phyloP scores from a whole-genome alignment of 2,797 vertebrate genomes.

The Meda fulgida region DNA sequence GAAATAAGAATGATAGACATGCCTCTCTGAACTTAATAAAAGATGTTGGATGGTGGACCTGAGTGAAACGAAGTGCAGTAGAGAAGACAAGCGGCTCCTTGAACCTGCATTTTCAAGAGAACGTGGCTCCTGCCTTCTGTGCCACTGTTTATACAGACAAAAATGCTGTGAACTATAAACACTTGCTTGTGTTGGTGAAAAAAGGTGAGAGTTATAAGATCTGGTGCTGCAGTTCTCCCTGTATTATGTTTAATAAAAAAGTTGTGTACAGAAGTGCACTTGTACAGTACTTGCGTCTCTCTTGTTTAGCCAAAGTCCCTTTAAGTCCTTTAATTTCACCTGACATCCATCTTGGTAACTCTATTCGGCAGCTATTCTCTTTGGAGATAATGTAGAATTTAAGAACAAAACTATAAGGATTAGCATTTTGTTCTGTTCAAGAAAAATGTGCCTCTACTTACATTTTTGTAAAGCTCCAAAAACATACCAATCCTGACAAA shows the following conservation, averaged over 20 bases:
- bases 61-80: neutral
- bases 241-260: neutral
- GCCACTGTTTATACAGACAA: conserved; percentile 3
- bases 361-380: neutral
- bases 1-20: neutral
- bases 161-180: neutral
- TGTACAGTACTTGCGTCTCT: neutral
- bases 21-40: neutral
- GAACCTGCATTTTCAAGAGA: neutral
- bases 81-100: conserved; percentile 3
- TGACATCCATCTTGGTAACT: neutral
- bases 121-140: neutral
- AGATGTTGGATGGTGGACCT: neutral
- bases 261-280: neutral
- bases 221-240: neutral
- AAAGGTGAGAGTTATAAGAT: neutral
- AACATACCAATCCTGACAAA: neutral
- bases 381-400: neutral
- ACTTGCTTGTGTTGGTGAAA: neutral
- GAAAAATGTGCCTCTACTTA: neutral
- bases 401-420: neutral
- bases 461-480: neutral
- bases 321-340: neutral
- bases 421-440: neutral
- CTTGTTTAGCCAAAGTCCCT: neutral